Evolutionary conservation across 2,113 vertebrate species (phyloP).

Genomic region (Varanus komodoensis): DNA sequence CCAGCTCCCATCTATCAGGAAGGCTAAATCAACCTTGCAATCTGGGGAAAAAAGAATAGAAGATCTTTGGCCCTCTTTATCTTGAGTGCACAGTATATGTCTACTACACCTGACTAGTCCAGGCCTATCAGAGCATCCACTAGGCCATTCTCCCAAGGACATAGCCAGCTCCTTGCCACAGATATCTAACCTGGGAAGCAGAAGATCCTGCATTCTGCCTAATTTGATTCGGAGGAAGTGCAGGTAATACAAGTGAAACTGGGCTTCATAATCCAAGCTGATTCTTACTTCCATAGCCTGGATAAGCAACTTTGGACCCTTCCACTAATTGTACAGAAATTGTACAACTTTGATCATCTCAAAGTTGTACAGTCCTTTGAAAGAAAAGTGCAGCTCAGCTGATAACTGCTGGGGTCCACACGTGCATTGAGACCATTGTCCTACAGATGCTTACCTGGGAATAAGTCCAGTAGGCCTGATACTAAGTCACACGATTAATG

Average conservation of each 20-base stretch:
- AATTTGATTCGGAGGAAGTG: neutral
- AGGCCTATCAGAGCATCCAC: slow-evolving; percentile 22
- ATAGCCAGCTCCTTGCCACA: neutral
- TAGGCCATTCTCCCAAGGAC: neutral
- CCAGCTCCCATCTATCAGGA: slow-evolving; percentile 95
- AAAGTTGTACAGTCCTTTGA: neutral
- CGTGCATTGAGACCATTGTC: neutral
- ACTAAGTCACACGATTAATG: neutral
- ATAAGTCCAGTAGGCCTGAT: neutral
- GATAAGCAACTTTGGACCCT: neutral
- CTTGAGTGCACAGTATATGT: neutral
- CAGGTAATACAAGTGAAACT: neutral
- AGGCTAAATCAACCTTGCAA: slow-evolving; percentile 92
- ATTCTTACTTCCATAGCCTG: neutral
- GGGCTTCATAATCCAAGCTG: neutral
- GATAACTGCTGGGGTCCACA: too few species aligned
- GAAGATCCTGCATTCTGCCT: neutral
- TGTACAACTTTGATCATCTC: neutral
- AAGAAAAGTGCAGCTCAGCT: neutral
- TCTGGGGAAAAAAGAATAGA: slow-evolving; percentile 73
- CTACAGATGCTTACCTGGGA: neutral
- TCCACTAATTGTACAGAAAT: neutral
- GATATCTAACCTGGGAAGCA: neutral
- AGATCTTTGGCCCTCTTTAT: neutral
- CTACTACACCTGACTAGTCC: neutral